Base-by-base conservation (phyloP, 2,113 vertebrate genomes). In the Glaucidium brasilianum region DNA sequence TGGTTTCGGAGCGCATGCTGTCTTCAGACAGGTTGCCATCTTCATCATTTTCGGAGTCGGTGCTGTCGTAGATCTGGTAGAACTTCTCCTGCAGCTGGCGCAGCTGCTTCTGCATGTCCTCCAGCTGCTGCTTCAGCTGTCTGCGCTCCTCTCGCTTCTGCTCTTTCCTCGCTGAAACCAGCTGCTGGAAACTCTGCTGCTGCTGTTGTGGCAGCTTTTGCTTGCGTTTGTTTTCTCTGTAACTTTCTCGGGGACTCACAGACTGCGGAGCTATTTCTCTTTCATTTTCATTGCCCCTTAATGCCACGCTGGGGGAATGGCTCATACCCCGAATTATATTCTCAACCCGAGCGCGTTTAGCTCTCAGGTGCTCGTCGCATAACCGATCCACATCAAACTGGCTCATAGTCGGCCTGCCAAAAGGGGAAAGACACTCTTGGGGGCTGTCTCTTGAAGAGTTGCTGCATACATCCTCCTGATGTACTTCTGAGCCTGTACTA, bases 21-120 rank as follows among this genome's bases (percentile, higher is more conserved):
- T 99, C 99, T 98, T 99, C 99, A 6, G 99, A 99, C 97, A 99
- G 95, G 98, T 99, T 99, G 16, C 99, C 99, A 47, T 99, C 99
- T 97, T 99, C 99, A 56, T 99, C 99, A 90, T 99, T 99, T 96
- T 99, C 99, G 0, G 99, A 99, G 96, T 99, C 99, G 0, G 99
- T 99, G 97, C 99, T 99, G 98, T 99, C 99, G 5, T 99, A 99
- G 98, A 99, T 99, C 97, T 99, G 99, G 98, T 99, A 99, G 98
- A 99, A 99, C 98, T 99, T 99, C 91, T 99, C 99, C 98, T 99
- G 99, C 97, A 99, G 99, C 97, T 99, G 99, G 80, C 99, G 99
- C 95, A 99, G 98, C 98, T 99, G 99, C 96, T 99, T 99, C 98
- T 99, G 99, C 99, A 99, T 99, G 98, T 99, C 99, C 96, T 99